Evolutionary conservation across 2,888 invertebrate genomes (phyloP).

Genomic region (Protonemura montana): DNA sequence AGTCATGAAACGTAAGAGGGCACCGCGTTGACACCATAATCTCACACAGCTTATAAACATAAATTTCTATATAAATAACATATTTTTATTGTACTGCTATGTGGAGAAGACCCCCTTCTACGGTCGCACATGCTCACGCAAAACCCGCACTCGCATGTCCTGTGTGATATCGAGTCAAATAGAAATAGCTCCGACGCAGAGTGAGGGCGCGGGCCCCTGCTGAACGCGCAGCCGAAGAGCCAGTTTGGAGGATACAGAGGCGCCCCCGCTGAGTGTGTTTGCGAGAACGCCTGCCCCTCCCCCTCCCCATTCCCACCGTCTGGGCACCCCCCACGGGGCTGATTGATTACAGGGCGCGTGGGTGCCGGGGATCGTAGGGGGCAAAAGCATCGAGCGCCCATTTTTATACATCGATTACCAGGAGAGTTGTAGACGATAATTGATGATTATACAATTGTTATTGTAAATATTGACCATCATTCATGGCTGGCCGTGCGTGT

Average conservation of each 20-base stretch:
- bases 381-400: neutral
- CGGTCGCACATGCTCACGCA: neutral
- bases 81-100: neutral
- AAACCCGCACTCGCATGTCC: neutral
- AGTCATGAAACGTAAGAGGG: neutral
- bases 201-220: neutral
- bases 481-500: neutral
- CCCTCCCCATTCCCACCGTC: neutral
- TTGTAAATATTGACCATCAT: constrained; percentile 12
- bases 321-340: constrained; percentile 48
- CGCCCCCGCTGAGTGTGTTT: constrained; percentile 54
- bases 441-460: constrained; percentile 3
- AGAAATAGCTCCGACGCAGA: neutral
- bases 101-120: neutral
- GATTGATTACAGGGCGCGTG: constrained; percentile 43
- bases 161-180: neutral
- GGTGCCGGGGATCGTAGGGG: constrained; percentile 42
- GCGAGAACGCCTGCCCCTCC: constrained; percentile 52
- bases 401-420: neutral
- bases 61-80: constrained; percentile 12
- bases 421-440: neutral
- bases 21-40: constrained; percentile 12
- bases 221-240: constrained; percentile 35
- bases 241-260: constrained; percentile 45
- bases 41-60: constrained; percentile 7